These are phyloP conservation scores for Latrodectus geometricus DNA, from an alignment of 1,140 invertebrate genomes.

Conservation along the genomic window DNA sequence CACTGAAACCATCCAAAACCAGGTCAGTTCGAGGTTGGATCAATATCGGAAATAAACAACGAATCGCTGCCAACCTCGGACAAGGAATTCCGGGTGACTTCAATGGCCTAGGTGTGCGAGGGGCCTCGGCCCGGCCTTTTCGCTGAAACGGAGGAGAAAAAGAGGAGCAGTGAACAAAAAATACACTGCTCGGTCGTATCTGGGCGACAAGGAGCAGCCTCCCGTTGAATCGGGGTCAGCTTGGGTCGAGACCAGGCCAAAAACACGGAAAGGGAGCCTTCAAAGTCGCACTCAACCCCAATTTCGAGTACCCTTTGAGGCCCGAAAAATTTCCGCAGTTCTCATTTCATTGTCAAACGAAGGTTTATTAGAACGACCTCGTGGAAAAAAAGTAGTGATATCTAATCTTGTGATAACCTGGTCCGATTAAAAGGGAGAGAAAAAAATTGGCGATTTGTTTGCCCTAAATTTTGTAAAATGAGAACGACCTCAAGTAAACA, in stretches of 20 bases:
- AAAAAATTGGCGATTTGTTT: not conserved
- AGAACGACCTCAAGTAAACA: not conserved
- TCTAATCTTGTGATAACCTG: not conserved
- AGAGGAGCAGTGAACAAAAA: not conserved
- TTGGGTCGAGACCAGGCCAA: constrained; percentile 13
- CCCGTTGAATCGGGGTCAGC: constrained; percentile 31
- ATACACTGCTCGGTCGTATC: not conserved
- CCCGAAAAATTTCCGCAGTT: constrained; percentile 1
- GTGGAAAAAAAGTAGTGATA: not conserved
- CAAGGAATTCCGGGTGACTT: constrained; percentile 2
- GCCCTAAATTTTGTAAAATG: not conserved
- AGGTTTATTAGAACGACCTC: not conserved
- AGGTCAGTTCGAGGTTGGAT: constrained; percentile 12
- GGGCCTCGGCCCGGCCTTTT: not conserved
- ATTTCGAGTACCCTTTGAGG: not conserved
- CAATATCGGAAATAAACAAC: not conserved
- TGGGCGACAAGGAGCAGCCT: constrained; percentile 30
- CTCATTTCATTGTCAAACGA: not conserved
- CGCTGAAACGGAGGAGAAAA: not conserved
- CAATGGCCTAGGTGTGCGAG: not conserved
- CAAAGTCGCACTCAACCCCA: not conserved
- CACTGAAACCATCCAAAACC: not conserved
- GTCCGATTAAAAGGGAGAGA: not conserved
- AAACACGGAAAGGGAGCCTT: constrained; percentile 6
- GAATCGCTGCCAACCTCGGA: not conserved